phyloP scores from a whole-genome alignment of 2,113 vertebrate species.

The Thamnaconus septentrionalis region DNA sequence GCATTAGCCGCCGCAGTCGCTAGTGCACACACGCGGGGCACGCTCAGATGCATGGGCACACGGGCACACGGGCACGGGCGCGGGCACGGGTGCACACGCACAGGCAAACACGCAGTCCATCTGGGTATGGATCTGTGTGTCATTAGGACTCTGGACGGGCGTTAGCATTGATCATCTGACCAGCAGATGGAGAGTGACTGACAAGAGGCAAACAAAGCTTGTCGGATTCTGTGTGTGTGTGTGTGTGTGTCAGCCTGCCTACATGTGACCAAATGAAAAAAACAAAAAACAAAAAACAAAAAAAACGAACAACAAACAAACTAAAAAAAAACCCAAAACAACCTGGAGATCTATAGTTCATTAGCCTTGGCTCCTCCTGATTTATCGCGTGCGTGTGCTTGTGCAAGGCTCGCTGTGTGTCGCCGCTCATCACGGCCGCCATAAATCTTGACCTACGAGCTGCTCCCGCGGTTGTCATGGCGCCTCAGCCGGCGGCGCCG shows the following conservation, averaged over 20 bases:
- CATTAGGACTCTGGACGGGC: conserved; percentile 65
- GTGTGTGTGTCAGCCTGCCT: neutral
- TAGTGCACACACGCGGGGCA: conserved; percentile 26
- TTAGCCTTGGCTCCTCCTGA: conserved; percentile 24
- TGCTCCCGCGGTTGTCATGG: conserved; percentile 46
- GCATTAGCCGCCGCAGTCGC: conserved; percentile 29
- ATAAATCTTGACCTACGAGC: conserved; percentile 50
- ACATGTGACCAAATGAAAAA: conserved; percentile 22
- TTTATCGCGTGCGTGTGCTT: conserved; percentile 7
- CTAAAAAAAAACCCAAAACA: neutral
- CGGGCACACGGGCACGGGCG: neutral
- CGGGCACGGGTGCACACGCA: neutral
- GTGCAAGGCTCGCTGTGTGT: conserved; percentile 21
- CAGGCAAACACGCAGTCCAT: conserved; percentile 44
- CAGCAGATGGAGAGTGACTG: conserved; percentile 42
- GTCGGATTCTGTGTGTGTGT: conserved; percentile 5
- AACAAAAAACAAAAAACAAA: too few species aligned
- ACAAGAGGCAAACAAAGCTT: conserved; percentile 61
- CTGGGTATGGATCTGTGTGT: conserved; percentile 36
- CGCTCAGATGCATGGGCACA: neutral
- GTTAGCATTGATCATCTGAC: conserved; percentile 74
- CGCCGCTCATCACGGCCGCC: conserved; percentile 15
- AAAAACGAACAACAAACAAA: too few species aligned
- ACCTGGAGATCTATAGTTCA: conserved; percentile 44
- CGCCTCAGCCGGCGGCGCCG: conserved; percentile 34